Evolutionary conservation across 2,888 invertebrate species (phyloP), one percentile per base, ranked within the genome.

Genomic region (Amaurobius ferox): DNA sequence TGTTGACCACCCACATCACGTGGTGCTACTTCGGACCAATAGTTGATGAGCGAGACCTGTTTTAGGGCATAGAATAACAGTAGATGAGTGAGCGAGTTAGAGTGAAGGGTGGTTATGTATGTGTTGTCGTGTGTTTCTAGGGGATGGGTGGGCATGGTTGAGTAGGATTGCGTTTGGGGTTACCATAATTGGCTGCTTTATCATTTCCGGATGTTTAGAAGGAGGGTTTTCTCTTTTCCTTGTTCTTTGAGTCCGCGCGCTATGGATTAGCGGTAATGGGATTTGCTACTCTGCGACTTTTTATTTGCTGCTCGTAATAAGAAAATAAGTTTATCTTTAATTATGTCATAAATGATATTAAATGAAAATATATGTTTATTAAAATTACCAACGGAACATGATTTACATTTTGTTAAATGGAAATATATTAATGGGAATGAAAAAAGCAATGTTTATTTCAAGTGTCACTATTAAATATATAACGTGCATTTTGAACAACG

Each of bases 71-170:
- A 71, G 77, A 83, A 77, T 39, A 78, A 85, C 71, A 72, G 86
- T 61, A 62, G 55, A 68, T 86, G 86, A 86, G 73, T 72, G 86
- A 86, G 85, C 66, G 85, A 85, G 72, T 83, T 83, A 78, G 68
- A 79, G 70, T 62, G 78, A 85, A 86, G 68, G 79, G 79, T 86
- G 86, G 79, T 79, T 86, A 86, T 79, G 66, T 79, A 76, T 76
- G 81, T 74, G 74, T 70, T 76, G 70, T 77, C 62, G 76, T 72
- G 85, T 77, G 78, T 68, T 79, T 74, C 73, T 16, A 68, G 77
- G 74, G 74, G 79, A 78, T 61, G 86, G 73, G 79, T 62, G 73
- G 67, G 86, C 40, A 73, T 86, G 74, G 79, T 79, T 79, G 73
- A 74, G 77, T 86, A 74, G 78, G 85, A 83, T 71, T 71, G 77